Evolutionary conservation across 2,797 vertebrate genomes (phyloP).

Genomic region (Thamnophis elegans): DNA sequence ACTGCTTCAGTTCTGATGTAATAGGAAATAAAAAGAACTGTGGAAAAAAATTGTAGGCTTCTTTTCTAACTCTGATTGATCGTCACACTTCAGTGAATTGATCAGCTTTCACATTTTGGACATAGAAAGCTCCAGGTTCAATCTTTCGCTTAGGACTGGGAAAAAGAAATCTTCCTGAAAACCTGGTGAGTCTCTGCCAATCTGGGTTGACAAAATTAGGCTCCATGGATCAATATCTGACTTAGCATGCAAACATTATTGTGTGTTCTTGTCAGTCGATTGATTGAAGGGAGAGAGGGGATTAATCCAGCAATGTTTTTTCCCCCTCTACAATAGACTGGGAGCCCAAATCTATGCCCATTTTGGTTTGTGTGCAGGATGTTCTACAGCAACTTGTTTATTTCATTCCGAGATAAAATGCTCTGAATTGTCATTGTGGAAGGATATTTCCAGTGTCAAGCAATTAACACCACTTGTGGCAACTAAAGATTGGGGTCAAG

Average conservation of each 20-base stretch:
- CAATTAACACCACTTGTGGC: constrained; percentile 22
- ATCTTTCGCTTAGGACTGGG: neutral
- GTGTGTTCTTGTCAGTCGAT: neutral
- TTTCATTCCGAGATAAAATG: constrained; percentile 20
- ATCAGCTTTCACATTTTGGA: neutral
- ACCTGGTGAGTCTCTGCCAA: neutral
- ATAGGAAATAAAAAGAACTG: neutral
- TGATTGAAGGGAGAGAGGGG: neutral
- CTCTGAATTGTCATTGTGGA: constrained; percentile 8
- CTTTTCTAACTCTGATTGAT: neutral
- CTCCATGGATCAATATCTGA: neutral
- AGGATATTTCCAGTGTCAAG: constrained; percentile 8
- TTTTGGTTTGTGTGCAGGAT: constrained; percentile 6
- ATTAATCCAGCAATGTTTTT: neutral
- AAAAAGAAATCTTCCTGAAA: neutral
- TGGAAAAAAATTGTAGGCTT: neutral
- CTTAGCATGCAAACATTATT: neutral
- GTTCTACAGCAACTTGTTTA: neutral
- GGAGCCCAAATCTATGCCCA: neutral
- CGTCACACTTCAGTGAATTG: neutral
- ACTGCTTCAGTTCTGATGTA: neutral
- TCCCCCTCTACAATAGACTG: neutral
- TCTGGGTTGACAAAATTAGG: neutral
- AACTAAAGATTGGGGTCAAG: constrained; percentile 15
- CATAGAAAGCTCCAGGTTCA: neutral